These are phyloP conservation scores for Perodicticus potto DNA, from an alignment of 2,797 vertebrate genomes.

Conservation along the genomic window DNA sequence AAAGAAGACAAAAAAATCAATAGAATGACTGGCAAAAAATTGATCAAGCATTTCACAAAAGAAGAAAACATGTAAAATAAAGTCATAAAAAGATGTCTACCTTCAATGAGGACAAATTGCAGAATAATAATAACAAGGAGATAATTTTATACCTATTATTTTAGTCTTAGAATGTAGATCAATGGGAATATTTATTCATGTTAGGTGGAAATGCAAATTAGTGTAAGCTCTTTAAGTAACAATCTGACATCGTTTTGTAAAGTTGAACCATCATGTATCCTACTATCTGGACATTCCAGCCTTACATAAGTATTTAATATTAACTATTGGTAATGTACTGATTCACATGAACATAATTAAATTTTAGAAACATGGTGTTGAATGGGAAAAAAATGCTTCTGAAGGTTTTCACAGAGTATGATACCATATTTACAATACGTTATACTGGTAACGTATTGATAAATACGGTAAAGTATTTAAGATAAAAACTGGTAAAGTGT, in stretches of 20 bases:
- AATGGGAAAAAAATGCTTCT: background rate
- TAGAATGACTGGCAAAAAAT: slow-evolving; percentile 2
- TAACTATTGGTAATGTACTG: background rate
- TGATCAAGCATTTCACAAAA: background rate
- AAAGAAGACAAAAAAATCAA: background rate
- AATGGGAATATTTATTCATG: background rate
- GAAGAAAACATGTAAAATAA: slow-evolving; percentile 18
- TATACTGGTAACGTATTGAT: no score
- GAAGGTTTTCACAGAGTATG: background rate
- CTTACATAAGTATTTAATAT: background rate
- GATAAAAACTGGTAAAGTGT: background rate
- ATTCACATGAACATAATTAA: background rate
- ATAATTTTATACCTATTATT: background rate
- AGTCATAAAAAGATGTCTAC: background rate
- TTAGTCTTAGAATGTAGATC: background rate
- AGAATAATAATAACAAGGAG: background rate
- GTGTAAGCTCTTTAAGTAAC: background rate
- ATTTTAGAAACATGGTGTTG: background rate
- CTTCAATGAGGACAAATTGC: background rate
- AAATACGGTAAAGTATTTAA: no score
- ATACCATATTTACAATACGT: background rate
- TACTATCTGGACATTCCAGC: background rate
- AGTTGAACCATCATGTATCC: background rate
- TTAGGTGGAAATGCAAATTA: background rate
- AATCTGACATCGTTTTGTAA: background rate